Evolutionary conservation across 2,113 vertebrate species (phyloP), one percentile per base, ranked within the genome.

Genomic region (Callospermophilus lateralis): DNA sequence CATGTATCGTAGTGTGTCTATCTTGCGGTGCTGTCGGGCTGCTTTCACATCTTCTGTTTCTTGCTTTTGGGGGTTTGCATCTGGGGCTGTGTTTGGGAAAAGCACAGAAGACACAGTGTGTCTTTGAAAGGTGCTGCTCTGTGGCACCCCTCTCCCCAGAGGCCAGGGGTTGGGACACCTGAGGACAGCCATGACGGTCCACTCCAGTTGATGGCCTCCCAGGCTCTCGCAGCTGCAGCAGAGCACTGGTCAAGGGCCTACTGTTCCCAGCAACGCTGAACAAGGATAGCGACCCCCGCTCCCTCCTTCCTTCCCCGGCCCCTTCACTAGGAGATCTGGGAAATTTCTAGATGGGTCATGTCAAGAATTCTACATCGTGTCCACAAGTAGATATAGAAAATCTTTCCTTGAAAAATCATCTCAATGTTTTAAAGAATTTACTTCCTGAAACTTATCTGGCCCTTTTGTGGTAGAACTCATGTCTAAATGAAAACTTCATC

Each of bases 61-160:
- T 28, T 63, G 9, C 97, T 98, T 96, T 97, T 96, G 97, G 98
- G 96, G 89, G 61, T 84, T 97, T 97, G 97, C 89, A 96, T 89
- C 98, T 96, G 78, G 85, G 93, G 97, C 97, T 78, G 95, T 97
- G 97, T 98, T 98, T 98, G 98, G 98, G 98, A 98, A 97, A 93
- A 97, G 95, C 98, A 98, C 97, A 97, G 96, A 97, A 95, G 91
- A 94, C 97, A 96, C n/a, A 42, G 94, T 4, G 61, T 37, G n/a
- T 26, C 80, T 83, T 26, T 39, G 34, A 7, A 2, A 24, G n/a
- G n/a, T 15, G 4, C 12, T 58, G 34, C 97, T 98, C 98, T 98
- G 97, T 97, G 96, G 97, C 97, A 97, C 96, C 97, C 95, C 95
- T 98, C 97, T 98, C 98, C 97, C 92, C 94, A 94, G 97, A 96